Evolutionary conservation across 2,113 vertebrate genomes (phyloP).

Genomic region (Perca flavescens): DNA sequence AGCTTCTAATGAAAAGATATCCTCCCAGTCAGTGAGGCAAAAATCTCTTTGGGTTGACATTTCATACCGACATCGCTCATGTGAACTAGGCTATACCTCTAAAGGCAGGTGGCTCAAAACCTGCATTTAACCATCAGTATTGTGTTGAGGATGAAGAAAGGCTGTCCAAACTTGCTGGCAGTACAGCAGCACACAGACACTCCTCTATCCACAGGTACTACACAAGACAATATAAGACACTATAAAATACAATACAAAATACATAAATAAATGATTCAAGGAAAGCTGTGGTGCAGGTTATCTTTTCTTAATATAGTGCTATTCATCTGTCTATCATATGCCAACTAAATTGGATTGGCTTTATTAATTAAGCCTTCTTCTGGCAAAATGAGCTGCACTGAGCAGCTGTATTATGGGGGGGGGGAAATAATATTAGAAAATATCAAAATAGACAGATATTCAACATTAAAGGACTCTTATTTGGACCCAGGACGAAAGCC

Average conservation of each 20-base stretch:
- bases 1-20: neutral
- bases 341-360: neutral
- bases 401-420: neutral
- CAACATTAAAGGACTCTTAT: neutral
- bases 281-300: neutral
- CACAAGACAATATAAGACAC: neutral
- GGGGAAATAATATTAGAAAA: neutral
- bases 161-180: neutral
- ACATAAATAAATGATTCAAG: neutral
- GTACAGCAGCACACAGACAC: neutral
- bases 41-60: neutral
- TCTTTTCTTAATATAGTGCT: neutral
- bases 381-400: neutral
- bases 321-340: neutral
- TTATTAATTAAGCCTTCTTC: neutral
- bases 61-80: neutral
- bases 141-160: neutral
- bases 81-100: neutral
- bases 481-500: neutral
- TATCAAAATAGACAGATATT: neutral
- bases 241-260: neutral
- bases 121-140: neutral
- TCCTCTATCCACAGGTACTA: neutral
- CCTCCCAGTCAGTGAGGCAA: neutral
- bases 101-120: neutral